Conservation (phyloP, 2,113 vertebrate genomes). For the Struthidea cinerea region DNA sequence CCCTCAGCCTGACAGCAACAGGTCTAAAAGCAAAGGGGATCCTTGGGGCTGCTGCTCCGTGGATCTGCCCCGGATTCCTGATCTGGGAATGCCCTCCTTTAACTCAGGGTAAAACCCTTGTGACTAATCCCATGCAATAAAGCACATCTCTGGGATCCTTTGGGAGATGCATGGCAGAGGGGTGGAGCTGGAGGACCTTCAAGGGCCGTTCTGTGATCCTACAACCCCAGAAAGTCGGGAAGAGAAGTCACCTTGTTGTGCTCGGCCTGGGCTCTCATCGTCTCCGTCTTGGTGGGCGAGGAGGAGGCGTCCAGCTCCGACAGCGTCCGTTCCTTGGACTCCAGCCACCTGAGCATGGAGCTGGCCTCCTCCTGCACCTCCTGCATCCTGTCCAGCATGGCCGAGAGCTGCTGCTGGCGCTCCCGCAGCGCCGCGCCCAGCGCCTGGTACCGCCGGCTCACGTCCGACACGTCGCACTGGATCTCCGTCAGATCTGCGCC, state of each 20-base stretch:
- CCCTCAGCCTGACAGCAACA: neutral
- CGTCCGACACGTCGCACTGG: conserved; percentile 87
- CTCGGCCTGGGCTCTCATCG: conserved; percentile 84
- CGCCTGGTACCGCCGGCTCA: conserved; percentile 79
- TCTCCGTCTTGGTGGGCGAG: conserved; percentile 86
- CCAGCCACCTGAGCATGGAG: conserved; percentile 81
- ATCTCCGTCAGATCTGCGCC: conserved; percentile 90
- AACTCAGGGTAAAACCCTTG: neutral
- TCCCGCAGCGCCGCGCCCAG: conserved; percentile 80
- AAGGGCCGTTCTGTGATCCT: neutral
- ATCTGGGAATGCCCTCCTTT: neutral
- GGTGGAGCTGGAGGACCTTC: neutral
- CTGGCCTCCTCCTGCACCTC: conserved; percentile 76
- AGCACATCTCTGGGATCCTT: neutral
- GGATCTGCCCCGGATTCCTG: neutral
- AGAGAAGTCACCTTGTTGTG: conserved; percentile 86
- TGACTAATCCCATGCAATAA: rapidly evolving
- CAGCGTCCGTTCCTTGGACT: conserved; percentile 80
- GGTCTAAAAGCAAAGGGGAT: neutral
- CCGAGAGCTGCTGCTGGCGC: conserved; percentile 73
- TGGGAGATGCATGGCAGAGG: neutral
- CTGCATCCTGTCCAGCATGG: conserved; percentile 77
- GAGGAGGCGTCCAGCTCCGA: conserved; percentile 71
- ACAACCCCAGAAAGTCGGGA: rapidly evolving
- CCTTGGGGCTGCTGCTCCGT: neutral